These are phyloP conservation scores for Heliconius himera DNA, from an alignment of 1,140 invertebrate genomes.

Conservation along the genomic window DNA sequence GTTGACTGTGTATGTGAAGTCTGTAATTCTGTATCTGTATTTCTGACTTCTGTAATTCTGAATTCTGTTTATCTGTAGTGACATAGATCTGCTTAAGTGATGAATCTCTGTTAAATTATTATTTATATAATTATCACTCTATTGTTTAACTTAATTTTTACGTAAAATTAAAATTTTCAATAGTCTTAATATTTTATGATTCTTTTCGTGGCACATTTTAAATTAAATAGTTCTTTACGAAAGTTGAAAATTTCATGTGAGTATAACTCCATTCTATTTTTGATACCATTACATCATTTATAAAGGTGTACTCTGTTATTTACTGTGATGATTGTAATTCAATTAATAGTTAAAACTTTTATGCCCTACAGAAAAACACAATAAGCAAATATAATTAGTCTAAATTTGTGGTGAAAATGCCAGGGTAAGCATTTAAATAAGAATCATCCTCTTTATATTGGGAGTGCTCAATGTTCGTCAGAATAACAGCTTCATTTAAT, in stretches of 20 bases:
- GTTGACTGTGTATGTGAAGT: too few species aligned
- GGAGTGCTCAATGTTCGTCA: constrained; percentile 1
- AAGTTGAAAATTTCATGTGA: constrained; percentile 41
- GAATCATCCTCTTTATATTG: constrained; percentile 49
- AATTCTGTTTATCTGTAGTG: background rate
- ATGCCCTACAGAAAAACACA: constrained; percentile 53
- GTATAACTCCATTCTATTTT: constrained; percentile 43
- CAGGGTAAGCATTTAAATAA: constrained; percentile 72
- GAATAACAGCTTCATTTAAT: constrained; percentile 1
- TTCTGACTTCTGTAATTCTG: too few species aligned
- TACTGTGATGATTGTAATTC: constrained; percentile 18
- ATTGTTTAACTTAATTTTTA: background rate
- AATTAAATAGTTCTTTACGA: background rate
- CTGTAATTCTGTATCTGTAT: too few species aligned
- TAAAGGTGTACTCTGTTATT: constrained; percentile 20
- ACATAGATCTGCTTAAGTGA: constrained; percentile 40
- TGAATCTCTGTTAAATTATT: constrained; percentile 6
- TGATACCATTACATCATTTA: constrained; percentile 44
- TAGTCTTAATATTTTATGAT: background rate
- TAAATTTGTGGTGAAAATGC: constrained; percentile 57
- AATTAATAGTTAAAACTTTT: constrained; percentile 35
- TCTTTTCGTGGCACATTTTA: background rate
- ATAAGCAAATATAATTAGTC: constrained; percentile 42
- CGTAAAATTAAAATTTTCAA: background rate
- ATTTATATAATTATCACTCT: background rate